Evolutionary conservation across 2,113 vertebrate species (phyloP).

Genomic region (Hippolais icterina): DNA sequence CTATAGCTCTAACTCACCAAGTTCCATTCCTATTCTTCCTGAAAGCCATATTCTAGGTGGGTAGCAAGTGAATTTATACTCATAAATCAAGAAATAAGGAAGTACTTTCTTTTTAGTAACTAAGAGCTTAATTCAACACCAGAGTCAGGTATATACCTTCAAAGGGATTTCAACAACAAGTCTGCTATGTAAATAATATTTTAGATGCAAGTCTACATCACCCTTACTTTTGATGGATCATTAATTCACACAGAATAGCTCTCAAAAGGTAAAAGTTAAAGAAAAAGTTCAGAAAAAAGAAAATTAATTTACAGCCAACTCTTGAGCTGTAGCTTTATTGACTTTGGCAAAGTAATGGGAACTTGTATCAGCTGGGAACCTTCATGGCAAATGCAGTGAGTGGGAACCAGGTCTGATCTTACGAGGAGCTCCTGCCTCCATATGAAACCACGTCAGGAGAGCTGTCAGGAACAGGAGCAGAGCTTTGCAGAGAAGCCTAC

Average conservation of each 20-base stretch:
- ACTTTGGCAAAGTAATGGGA: background rate
- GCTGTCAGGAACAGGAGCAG: background rate
- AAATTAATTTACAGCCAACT: background rate
- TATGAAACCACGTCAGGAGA: background rate
- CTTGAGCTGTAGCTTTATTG: background rate
- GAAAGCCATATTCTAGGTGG: background rate
- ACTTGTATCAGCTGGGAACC: background rate
- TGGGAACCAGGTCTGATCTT: background rate
- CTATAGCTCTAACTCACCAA: background rate
- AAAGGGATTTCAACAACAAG: background rate
- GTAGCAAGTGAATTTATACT: background rate
- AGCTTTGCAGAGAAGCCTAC: background rate
- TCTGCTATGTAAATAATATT: background rate
- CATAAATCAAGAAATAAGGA: background rate
- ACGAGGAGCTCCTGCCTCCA: background rate
- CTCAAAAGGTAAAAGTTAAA: background rate
- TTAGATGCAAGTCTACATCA: background rate
- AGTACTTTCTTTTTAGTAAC: background rate
- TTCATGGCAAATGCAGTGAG: background rate
- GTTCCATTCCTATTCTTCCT: background rate
- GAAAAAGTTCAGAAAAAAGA: background rate
- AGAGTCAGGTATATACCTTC: background rate
- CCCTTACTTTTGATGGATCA: fast-evolving
- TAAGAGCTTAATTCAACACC: background rate
- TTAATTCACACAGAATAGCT: background rate